Evolutionary conservation across 2,888 invertebrate genomes (phyloP), one percentile per base, ranked within the genome.

Genomic region (Galerucella pusilla): DNA sequence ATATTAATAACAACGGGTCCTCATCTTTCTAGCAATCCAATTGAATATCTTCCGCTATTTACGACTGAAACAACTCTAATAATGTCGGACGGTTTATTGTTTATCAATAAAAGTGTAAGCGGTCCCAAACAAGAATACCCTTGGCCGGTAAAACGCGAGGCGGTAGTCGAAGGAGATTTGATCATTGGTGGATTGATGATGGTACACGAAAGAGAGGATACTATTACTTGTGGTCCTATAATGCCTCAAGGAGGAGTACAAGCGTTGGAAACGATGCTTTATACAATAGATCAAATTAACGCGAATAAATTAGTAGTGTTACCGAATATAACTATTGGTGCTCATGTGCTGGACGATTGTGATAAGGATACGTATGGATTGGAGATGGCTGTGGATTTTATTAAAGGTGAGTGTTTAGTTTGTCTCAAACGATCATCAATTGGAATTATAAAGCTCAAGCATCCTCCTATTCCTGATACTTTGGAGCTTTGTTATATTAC

Each of bases 331-430:
- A 92, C 90, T 10, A 88, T 97, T 5, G 97, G 97, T 59, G 96
- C 96, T 12, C 94, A 97, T 85, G 93, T 97, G 70, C 89, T 97
- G 78, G 97, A 97, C 85, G 97, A 97, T 87, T 97, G 97, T 87
- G 97, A 97, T 89, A 95, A 96, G 88, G 97, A 97, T 86, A 97
- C 97, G 0, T 97, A 97, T 84, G 97, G 97, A 0, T 89, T 97
- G 80, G 97, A 97, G 87, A 97, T 97, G 93, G 96, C 97, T 11
- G 96, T 97, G 14, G 97, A 97, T 88, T 97, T 97, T 87, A 97
- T 97, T 78, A 96, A 97, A 94, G 97, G 97, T 97, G 88, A 89
- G 91, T 75, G 12, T 28, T 12, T 16, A 52, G 20, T 25, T 11
- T 42, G 2, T 6, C 46, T 60, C 9, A 42, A 42, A 9, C 7